Base-by-base conservation (phyloP, 2,888 invertebrate genomes). In the Tiphia femorata region DNA sequence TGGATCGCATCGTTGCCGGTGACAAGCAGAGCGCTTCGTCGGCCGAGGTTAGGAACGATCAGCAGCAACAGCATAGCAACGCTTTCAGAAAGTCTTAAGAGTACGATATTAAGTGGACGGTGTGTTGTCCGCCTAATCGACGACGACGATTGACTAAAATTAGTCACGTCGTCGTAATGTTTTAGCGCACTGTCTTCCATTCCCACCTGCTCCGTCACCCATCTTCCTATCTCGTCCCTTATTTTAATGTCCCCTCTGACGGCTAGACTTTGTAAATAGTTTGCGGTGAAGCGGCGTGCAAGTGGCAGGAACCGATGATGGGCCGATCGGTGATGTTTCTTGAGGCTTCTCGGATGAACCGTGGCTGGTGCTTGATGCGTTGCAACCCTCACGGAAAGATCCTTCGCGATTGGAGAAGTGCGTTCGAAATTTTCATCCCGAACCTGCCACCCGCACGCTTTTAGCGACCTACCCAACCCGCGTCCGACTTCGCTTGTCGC, bases 11-110 rank as follows among this genome's bases (percentile, higher is more conserved):
- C 55, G n/a, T n/a, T n/a, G n/a, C n/a, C n/a, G 67, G 59, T 60
- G 73, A 76, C 56, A 76, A 70, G 49, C 67, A 62, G 55, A 59
- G 43, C 57, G 42, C 38, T 46, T 41, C 54, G 49, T 27, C 51
- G 47, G 55, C 66, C 67, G 77, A 78, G 75, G 76, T 78, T 71
- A 76, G 73, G 66, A 72, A 58, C 66, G 75, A 76, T 57, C 73
- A 65, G 41, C 67, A 58, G 55, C 57, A 42, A 65, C 67, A 58
- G 55, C 57, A 42, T 66, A 66, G 58, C 67, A 59, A 33, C 55
- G 58, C 67, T 43, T 60, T 49, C 42, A 69, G 44, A 67, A 72
- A 72, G 33, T 67, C 64, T 48, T 72, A 72, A 69, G 40, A 20
- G 21, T 12, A 42, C 27, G 8, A 23, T 37, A 29, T 14, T 46